Evolutionary conservation across 1,140 invertebrate genomes (phyloP), one percentile per base, ranked within the genome.

Genomic region (Drosophila neocordata): DNA sequence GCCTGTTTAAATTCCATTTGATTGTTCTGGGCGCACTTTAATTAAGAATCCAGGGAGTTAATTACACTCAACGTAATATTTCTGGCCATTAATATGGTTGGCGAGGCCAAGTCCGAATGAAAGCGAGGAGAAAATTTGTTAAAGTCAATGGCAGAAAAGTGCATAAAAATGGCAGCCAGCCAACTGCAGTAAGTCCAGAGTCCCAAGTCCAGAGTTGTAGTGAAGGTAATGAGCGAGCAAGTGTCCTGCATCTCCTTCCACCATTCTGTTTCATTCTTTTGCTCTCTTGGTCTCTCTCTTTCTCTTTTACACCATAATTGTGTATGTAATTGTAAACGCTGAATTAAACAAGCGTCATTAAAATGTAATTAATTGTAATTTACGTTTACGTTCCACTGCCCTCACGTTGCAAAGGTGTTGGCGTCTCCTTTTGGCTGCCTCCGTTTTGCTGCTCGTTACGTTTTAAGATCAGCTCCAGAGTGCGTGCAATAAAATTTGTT

Each of bases 281-380:
- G 34, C 44, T 8, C 62, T 48, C 7, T 52, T 3, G 9, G 8
- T 22, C 12, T 41, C 61, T 7, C 34, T 35, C 44, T 35, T 22
- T 63, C 37, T 48, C 11, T 34, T 34, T 31, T 48, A 27, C 61
- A 53, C 79, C 79, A 89, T 89, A 87, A 87, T 87, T 87, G 83
- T 87, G 84, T 83, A 88, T 88, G 83, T 89, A 88, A 88, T 88
- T 88, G 83, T 88, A 89, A 88, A 89, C 85, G 85, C 78, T 89
- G 81, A 89, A 89, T 89, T 89, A 89, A 89, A 89, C 85, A 89
- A 89, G 85, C 85, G 85, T 89, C 85, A 89, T 89, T 89, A 89
- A 89, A 89, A 89, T 89, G 85, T 89, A 89, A 89, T 89, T 89
- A 89, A 89, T 89, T 89, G 85, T 89, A 89, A 89, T 89, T 89